A percentile compares a stretch with the other conserved stretches of the same genome.
Conservation (phyloP, 2,888 invertebrate genomes). For the Andrena dorsata region DNA sequence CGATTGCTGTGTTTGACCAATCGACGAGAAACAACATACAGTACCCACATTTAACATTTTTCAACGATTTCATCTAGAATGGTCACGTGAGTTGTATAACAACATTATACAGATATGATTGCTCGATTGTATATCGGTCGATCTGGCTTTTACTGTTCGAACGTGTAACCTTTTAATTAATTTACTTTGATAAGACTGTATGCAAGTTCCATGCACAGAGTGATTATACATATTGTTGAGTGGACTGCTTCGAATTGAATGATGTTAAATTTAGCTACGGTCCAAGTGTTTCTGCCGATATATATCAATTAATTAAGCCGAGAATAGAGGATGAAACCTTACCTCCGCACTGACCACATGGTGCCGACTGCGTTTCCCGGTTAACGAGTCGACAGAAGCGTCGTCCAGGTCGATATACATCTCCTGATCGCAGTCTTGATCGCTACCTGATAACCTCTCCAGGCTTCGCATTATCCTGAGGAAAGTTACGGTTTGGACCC, state of each 20-base stretch:
- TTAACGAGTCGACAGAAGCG: conserved; percentile 84
- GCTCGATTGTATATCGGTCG: too few species aligned
- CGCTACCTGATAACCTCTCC: conserved; percentile 84
- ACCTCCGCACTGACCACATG: conserved; percentile 83
- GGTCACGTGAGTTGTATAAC: too few species aligned
- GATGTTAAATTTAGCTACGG: neutral
- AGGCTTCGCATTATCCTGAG: conserved; percentile 83
- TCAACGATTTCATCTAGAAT: too few species aligned
- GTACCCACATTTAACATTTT: too few species aligned
- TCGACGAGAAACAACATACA: too few species aligned
- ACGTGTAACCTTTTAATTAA: too few species aligned
- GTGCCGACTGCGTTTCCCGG: conserved; percentile 84
- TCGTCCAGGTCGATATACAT: conserved; percentile 85
- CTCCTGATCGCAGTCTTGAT: conserved; percentile 84
- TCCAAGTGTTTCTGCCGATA: neutral
- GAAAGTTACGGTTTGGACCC: conserved; percentile 60
- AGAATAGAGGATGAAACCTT: conserved; percentile 51
- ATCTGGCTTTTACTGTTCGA: too few species aligned
- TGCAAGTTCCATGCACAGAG: neutral
- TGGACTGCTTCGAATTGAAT: neutral
- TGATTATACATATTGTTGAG: neutral
- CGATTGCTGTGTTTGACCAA: too few species aligned
- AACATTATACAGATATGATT: too few species aligned
- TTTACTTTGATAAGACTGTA: neutral
- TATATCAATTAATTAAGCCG: neutral